A percentile compares a stretch with the other conserved stretches of the same genome.
These are phyloP conservation scores for Bergia puertoricense DNA, from an alignment of 92 coral and sea anemone genomes.

Conservation along the genomic window DNA sequence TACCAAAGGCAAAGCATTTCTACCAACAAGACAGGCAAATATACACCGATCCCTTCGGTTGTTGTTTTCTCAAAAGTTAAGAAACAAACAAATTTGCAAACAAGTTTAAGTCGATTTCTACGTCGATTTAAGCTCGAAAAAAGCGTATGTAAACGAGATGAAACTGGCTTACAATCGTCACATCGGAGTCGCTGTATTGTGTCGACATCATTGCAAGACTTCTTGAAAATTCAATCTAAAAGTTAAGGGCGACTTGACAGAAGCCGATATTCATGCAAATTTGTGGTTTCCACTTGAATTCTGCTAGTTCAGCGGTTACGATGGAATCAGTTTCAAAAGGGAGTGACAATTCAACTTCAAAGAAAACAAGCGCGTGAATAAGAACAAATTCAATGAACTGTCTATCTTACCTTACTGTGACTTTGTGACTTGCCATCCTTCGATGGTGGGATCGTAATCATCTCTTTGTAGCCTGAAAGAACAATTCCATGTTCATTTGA, in stretches of 20 bases:
- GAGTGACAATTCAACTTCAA: background rate
- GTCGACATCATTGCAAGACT: background rate
- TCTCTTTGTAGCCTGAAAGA: slow-evolving; percentile 37
- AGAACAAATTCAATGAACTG: background rate
- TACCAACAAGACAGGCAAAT: background rate
- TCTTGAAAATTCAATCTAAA: background rate
- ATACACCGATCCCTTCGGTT: background rate
- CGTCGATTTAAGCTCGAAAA: background rate
- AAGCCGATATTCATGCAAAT: slow-evolving; percentile 43
- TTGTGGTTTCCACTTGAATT: slow-evolving; percentile 32
- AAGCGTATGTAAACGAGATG: background rate
- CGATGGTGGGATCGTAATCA: slow-evolving; percentile 43
- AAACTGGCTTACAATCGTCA: slow-evolving; percentile 10
- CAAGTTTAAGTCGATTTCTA: background rate
- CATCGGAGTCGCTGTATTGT: background rate
- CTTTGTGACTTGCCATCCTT: slow-evolving; percentile 20
- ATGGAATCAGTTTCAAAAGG: background rate
- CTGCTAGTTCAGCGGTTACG: slow-evolving; percentile 20
- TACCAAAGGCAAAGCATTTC: background rate
- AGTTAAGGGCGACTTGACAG: slow-evolving; percentile 21
- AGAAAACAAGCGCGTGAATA: background rate
- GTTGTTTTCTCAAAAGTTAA: background rate
- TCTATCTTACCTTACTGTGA: slow-evolving; percentile 21
- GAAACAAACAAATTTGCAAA: background rate
- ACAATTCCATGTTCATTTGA: slow-evolving; percentile 36